Evolutionary conservation across 2,113 vertebrate genomes (phyloP), one percentile per base, ranked within the genome.

Genomic region (Prochilodus magdalenae): DNA sequence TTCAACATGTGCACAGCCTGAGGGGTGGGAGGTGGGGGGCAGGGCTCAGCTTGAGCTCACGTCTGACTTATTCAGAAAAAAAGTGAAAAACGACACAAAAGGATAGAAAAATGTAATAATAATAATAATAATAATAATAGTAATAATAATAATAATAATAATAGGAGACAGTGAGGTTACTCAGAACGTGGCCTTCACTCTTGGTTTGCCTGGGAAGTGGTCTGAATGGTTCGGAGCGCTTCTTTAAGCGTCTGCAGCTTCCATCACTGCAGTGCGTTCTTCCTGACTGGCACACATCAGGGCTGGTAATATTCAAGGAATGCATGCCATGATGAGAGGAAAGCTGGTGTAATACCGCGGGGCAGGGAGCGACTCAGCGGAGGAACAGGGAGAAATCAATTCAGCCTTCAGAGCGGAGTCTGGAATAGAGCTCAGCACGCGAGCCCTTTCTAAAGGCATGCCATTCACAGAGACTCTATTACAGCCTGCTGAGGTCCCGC

Each of bases 1-100:
- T 99, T 99, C 97, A 99, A 96, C 97, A 97, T 99, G 98, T 98
- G 93, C 81, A 87, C 76, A 86, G 89, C 90, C 91, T 91, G 85
- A 88, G 89, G 90, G 87, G 85, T 44, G 87, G 84, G 83, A 81
- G n/a, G 88, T 86, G 72, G 83, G 57, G 81, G 63, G 62, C 13
- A 69, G 85, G 69, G 85, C 73, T 60, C 27, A 26, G 63, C 14
- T 22, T 27, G 36, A 26, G 14, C 30, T 51, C 24, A 66, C 33
- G 20, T 65, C 51, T 20, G 47, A 59, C 47, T 33, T 65, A 33
- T 79, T 29, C 26, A 59, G 0, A 44, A 40, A 47, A 8, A 24
- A 12, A 53, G 2, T 26, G 24, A 4, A 15, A 7, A 40, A 1
- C 18, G 12, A 2, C 24, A 24, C 1, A 12, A 14, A 51, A 18